phyloP scores from a whole-genome alignment of 2,113 vertebrate species.

The Rhinichthys klamathensis region DNA sequence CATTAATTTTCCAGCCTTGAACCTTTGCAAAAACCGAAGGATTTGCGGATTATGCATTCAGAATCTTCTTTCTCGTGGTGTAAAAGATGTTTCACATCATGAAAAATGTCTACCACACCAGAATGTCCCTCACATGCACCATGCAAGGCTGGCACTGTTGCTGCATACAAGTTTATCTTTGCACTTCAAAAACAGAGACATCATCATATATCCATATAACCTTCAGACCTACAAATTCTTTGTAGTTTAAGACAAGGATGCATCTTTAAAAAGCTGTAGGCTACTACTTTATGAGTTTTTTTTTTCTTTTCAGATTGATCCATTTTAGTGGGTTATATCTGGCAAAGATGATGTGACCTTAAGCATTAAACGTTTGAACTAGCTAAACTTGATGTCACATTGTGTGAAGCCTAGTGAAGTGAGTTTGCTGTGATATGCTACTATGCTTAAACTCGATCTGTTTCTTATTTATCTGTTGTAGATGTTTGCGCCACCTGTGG shows the following conservation, averaged over 20 bases:
- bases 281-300: not conserved
- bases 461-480: constrained; percentile 76
- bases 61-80: constrained; percentile 13
- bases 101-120: constrained; percentile 15
- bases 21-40: not conserved
- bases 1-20: constrained; percentile 26
- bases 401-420: not conserved
- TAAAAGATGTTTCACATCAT: not conserved
- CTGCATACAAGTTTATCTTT: constrained; percentile 13
- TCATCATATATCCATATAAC: constrained; percentile 8
- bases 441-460: constrained; percentile 28
- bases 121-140: constrained; percentile 33
- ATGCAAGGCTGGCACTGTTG: constrained; percentile 17
- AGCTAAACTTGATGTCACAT: not conserved
- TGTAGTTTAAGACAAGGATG: constrained; percentile 1
- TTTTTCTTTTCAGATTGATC: not conserved
- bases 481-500: constrained; percentile 97
- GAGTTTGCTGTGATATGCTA: not conserved
- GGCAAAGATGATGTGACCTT: not conserved
- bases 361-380: not conserved
- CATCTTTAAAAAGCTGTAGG: constrained; percentile 11
- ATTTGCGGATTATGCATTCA: not conserved
- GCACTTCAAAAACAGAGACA: constrained; percentile 21
- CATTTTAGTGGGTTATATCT: not conserved
- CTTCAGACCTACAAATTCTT: not conserved